These are phyloP conservation scores for Periphyllus acericola DNA, from an alignment of 2,888 invertebrate genomes.

Conservation along the genomic window DNA sequence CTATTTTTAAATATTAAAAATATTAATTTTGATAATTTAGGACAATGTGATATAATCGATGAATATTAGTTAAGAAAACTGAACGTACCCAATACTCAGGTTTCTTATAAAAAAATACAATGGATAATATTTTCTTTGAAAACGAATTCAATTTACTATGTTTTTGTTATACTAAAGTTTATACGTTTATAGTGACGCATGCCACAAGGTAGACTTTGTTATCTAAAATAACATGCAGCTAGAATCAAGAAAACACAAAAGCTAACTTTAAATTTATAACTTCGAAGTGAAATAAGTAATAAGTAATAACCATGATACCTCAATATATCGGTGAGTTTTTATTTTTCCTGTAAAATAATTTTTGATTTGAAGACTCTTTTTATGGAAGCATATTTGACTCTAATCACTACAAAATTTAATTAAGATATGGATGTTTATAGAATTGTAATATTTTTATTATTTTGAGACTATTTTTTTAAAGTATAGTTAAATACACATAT, in stretches of 20 bases:
- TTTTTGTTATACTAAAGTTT: constrained; percentile 13
- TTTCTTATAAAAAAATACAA: neutral
- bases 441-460: too few relatives aligned
- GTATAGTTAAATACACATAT: too few relatives aligned
- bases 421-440: too few relatives aligned
- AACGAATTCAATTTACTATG: neutral
- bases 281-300: neutral
- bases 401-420: too few relatives aligned
- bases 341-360: neutral
- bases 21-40: neutral
- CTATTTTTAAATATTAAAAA: too few relatives aligned
- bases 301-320: neutral
- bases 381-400: too few relatives aligned
- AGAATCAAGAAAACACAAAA: constrained; percentile 24
- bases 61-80: too few relatives aligned
- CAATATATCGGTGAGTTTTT: neutral
- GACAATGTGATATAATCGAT: neutral
- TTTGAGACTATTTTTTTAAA: too few relatives aligned
- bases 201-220: neutral
- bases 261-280: neutral
- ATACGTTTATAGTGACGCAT: neutral
- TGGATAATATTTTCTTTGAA: neutral
- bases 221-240: neutral
- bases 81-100: neutral
- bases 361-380: neutral